A percentile compares a stretch with the other conserved stretches of the same genome.
phyloP scores from a whole-genome alignment of 2,797 vertebrate genomes.

The Diceros bicornis region DNA sequence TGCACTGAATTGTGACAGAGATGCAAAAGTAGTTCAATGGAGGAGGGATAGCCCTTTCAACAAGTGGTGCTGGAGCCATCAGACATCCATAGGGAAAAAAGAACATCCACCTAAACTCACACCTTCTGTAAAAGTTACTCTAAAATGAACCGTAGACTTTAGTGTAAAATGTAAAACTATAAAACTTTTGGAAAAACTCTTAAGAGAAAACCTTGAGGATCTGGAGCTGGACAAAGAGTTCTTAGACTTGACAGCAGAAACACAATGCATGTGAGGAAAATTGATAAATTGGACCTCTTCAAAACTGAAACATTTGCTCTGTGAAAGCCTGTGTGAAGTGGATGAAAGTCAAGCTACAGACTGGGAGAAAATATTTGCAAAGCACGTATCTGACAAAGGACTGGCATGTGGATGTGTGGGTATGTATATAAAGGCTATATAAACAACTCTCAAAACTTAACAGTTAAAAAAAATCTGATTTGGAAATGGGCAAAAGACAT shows the following conservation, averaged over 20 bases:
- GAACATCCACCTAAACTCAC: not conserved
- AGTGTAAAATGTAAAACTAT: not conserved
- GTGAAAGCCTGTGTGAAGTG: not conserved
- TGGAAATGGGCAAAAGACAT: not conserved
- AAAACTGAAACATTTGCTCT: not conserved
- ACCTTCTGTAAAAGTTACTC: not conserved
- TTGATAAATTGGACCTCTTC: not conserved
- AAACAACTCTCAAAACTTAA: not conserved
- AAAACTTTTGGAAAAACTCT: not conserved
- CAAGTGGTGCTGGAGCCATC: too few relatives aligned
- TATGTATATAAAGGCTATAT: not conserved
- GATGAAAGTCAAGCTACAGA: not conserved
- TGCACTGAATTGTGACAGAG: too few relatives aligned
- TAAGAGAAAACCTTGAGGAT: not conserved
- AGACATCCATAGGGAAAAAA: too few relatives aligned
- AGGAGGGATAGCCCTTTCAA: too few relatives aligned
- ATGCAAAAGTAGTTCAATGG: too few relatives aligned
- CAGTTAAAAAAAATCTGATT: not conserved
- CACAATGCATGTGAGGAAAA: not conserved
- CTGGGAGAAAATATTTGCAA: not conserved
- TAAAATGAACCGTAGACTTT: not conserved
- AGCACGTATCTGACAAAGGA: not conserved
- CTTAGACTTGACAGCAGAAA: not conserved
- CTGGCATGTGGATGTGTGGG: not conserved
- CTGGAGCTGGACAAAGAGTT: not conserved